A percentile compares a stretch with the other conserved stretches of the same genome.
Evolutionary conservation across 2,797 vertebrate genomes (phyloP).

Genomic region (Sebastes trivittatus): DNA sequence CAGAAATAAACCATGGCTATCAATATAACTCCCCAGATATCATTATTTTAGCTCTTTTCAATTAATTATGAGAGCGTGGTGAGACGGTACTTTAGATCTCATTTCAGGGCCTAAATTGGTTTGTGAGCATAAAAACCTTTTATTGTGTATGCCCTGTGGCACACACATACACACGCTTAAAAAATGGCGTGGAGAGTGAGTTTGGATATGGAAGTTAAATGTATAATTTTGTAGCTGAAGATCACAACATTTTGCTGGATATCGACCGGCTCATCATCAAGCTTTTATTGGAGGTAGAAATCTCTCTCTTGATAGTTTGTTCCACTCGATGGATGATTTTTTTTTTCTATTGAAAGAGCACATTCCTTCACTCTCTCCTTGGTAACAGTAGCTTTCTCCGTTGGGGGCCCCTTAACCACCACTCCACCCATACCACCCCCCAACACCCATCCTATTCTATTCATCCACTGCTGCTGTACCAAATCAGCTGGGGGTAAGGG

Average conservation of each 20-base stretch:
- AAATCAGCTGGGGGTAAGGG: conserved; percentile 63
- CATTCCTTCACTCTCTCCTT: conserved; percentile 74
- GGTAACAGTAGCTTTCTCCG: conserved; percentile 73
- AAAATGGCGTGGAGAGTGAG: conserved; percentile 39
- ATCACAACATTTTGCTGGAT: conserved; percentile 66
- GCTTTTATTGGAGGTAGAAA: conserved; percentile 56
- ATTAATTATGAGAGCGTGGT: conserved; percentile 79
- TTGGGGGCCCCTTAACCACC: conserved; percentile 52
- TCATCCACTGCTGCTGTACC: conserved; percentile 61
- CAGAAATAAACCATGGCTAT: conserved; percentile 75
- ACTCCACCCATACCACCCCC: conserved; percentile 38
- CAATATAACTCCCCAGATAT: conserved; percentile 75
- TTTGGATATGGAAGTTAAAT: conserved; percentile 70
- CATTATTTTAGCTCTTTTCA: conserved; percentile 81
- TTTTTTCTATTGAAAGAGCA: conserved; percentile 49
- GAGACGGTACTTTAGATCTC: conserved; percentile 78
- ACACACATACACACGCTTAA: neutral
- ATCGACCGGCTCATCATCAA: conserved; percentile 67
- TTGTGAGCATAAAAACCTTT: conserved; percentile 78
- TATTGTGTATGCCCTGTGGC: conserved; percentile 66
- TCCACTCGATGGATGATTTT: conserved; percentile 47
- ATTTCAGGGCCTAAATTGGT: conserved; percentile 81
- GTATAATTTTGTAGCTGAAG: conserved; percentile 61
- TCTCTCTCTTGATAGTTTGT: conserved; percentile 47
- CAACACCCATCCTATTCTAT: conserved; percentile 54